These are phyloP conservation scores for Acronicta aceris DNA, from an alignment of 2,888 invertebrate genomes.

Conservation along the genomic window DNA sequence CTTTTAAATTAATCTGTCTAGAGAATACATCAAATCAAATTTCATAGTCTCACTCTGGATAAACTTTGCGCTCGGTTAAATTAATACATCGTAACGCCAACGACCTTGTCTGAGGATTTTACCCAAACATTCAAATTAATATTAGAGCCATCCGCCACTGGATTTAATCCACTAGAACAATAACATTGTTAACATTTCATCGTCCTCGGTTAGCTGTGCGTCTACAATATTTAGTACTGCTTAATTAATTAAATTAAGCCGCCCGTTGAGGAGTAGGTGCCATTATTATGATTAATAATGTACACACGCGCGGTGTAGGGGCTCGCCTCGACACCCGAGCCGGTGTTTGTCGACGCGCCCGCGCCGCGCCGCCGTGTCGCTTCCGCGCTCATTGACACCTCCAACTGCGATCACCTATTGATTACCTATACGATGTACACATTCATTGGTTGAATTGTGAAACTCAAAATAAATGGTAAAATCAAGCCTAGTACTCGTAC, in stretches of 20 bases:
- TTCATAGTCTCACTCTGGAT: conserved; percentile 63
- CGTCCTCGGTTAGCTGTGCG: conserved; percentile 75
- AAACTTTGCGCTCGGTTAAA: conserved; percentile 71
- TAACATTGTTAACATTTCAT: conserved; percentile 86
- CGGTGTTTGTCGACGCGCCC: conserved; percentile 31
- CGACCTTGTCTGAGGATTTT: conserved; percentile 76
- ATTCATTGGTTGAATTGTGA: too few relatives aligned
- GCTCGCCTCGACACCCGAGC: conserved; percentile 42
- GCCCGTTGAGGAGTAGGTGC: conserved; percentile 72
- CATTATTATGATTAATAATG: conserved; percentile 83
- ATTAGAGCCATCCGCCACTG: conserved; percentile 74
- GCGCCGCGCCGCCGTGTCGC: conserved; percentile 1
- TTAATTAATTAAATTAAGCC: conserved; percentile 84
- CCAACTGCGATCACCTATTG: conserved; percentile 38
- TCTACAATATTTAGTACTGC: conserved; percentile 80
- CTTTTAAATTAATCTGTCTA: conserved; percentile 60
- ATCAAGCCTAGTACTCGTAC: too few relatives aligned
- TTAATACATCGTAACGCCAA: conserved; percentile 73
- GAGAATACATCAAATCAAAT: conserved; percentile 67
- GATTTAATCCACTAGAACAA: conserved; percentile 84
- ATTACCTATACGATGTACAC: conserved; percentile 17
- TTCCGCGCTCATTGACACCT: conserved; percentile 33
- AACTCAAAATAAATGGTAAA: too few relatives aligned
- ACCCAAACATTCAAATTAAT: conserved; percentile 82
- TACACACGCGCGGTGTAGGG: conserved; percentile 53